Evolutionary conservation across 1,140 invertebrate species (phyloP).

Genomic region (Zaprionus vittiger): DNA sequence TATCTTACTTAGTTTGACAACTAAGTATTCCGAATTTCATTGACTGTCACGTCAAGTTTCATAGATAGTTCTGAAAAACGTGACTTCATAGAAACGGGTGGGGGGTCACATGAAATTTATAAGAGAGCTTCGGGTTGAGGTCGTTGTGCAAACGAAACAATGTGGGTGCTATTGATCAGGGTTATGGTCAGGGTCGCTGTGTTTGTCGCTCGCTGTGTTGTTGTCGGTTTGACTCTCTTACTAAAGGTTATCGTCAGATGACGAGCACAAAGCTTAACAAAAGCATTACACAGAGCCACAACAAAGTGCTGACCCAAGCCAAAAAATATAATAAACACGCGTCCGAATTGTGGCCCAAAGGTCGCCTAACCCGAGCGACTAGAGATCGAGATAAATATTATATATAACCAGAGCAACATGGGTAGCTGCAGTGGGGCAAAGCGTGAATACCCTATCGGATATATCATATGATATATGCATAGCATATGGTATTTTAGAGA

Average conservation of each 20-base stretch:
- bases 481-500: too few relatives aligned
- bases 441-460: too few relatives aligned
- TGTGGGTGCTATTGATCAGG: neutral
- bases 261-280: neutral
- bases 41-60: neutral
- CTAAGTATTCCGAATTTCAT: neutral
- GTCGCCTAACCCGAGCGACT: neutral
- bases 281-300: neutral
- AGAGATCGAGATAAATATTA: slow-evolving; percentile 4
- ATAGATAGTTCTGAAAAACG: neutral
- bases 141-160: neutral
- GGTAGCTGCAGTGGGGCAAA: neutral
- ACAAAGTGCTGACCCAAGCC: slow-evolving; percentile 2
- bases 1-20: neutral
- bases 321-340: neutral
- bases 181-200: neutral
- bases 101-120: neutral
- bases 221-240: neutral
- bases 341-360: slow-evolving; percentile 2
- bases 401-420: neutral
- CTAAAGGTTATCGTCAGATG: slow-evolving; percentile 4
- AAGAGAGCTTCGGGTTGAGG: neutral
- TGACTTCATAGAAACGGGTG: neutral
- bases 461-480: too few relatives aligned
- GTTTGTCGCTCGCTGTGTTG: neutral